Conservation (phyloP, 2,113 vertebrate genomes). For the Nycticorax nycticorax region DNA sequence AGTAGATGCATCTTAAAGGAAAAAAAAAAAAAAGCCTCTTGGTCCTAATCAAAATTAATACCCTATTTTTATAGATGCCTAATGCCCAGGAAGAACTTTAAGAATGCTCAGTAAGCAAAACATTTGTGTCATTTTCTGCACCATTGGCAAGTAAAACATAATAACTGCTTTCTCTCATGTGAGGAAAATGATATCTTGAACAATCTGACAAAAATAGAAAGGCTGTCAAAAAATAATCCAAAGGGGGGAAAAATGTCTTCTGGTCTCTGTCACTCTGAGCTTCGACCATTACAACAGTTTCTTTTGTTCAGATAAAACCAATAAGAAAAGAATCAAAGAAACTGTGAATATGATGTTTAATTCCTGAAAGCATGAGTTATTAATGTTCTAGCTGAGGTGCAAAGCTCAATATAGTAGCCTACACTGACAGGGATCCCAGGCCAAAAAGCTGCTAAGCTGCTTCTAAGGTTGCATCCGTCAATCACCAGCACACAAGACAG, state of each 20-base stretch:
- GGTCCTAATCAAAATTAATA: constrained; percentile 32
- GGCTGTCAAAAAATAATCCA: constrained; percentile 6
- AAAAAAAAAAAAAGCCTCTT: background rate
- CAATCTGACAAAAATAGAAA: constrained; percentile 8
- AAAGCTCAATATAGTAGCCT: background rate
- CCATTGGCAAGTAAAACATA: constrained; percentile 25
- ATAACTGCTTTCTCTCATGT: background rate
- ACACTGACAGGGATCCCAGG: background rate
- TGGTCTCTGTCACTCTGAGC: background rate
- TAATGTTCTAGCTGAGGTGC: background rate
- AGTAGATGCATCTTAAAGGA: background rate
- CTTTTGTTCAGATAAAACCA: background rate
- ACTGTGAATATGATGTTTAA: background rate
- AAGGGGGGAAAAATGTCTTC: background rate
- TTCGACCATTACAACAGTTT: background rate
- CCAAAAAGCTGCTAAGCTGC: background rate
- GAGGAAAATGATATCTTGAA: constrained; percentile 28
- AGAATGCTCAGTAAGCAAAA: constrained; percentile 57
- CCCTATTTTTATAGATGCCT: background rate
- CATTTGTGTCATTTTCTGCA: constrained; percentile 24
- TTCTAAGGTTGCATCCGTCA: background rate
- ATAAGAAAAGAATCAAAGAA: background rate
- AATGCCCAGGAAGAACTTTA: constrained; percentile 9
- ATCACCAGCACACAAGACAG: background rate
- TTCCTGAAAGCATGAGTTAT: constrained; percentile 9